These are phyloP conservation scores for Cheilinus undulatus DNA, from an alignment of 2,113 vertebrate genomes.

Conservation along the genomic window DNA sequence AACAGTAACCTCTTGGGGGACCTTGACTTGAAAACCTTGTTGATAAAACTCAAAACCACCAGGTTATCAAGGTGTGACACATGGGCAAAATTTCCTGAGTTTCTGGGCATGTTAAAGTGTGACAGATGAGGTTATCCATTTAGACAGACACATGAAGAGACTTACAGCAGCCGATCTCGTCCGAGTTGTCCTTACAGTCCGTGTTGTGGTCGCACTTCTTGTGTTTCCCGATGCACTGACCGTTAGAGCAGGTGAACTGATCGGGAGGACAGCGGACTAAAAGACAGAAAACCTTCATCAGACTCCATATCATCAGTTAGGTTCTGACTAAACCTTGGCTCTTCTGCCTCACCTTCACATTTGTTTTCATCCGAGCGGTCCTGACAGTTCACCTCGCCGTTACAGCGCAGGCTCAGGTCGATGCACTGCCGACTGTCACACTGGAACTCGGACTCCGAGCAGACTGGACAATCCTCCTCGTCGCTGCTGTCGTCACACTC, in stretches of 20 bases:
- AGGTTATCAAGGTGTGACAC: too few species aligned
- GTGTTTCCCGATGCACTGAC: constrained; percentile 95
- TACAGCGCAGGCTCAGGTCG: constrained; percentile 88
- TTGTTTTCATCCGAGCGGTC: constrained; percentile 95
- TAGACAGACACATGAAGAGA: constrained; percentile 39
- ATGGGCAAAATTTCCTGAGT: too few species aligned
- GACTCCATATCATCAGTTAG: too few species aligned
- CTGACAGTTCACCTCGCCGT: constrained; percentile 94
- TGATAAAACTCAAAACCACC: too few species aligned
- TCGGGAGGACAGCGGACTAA: constrained; percentile 90
- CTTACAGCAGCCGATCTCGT: constrained; percentile 97
- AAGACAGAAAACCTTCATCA: neutral
- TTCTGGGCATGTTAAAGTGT: too few species aligned
- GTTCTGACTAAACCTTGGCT: too few species aligned
- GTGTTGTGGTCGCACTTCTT: constrained; percentile 95
- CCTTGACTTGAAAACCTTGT: too few species aligned
- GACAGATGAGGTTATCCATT: too few species aligned
- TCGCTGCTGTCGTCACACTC: constrained; percentile 97
- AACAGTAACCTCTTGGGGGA: too few species aligned
- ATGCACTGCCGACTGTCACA: constrained; percentile 96
- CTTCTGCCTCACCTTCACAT: constrained; percentile 89
- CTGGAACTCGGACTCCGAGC: constrained; percentile 93
- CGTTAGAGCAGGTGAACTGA: constrained; percentile 92
- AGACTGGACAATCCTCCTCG: constrained; percentile 94
- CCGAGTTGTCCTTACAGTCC: constrained; percentile 95